Percentiles rank a stretch among this genome's conserved stretches.
Conservation (phyloP, 2,888 invertebrate species). For the Lepidochrysops patricia region DNA sequence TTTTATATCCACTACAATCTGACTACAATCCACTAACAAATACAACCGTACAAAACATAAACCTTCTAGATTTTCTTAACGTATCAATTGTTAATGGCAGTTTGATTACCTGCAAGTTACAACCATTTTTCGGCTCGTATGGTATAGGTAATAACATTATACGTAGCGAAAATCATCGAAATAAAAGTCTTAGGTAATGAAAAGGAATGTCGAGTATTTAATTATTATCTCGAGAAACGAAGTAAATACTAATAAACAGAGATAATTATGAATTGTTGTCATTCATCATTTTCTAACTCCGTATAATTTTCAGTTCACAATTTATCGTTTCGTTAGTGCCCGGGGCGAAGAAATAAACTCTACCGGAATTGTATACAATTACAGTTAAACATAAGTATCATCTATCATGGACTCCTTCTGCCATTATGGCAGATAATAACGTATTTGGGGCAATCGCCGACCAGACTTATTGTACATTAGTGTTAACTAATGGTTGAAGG, state of each 20-base stretch:
- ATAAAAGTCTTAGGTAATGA: too few species aligned
- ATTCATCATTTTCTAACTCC: conserved; percentile 27
- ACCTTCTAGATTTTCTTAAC: too few species aligned
- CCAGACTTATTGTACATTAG: background rate
- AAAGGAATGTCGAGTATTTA: too few species aligned
- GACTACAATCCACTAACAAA: too few species aligned
- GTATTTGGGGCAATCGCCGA: background rate
- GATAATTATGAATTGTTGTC: conserved; percentile 27
- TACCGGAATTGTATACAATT: conserved; percentile 17
- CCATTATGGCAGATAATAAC: background rate
- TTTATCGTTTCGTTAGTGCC: conserved; percentile 33
- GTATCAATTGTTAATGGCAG: too few species aligned
- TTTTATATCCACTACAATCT: too few species aligned
- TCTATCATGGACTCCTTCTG: background rate
- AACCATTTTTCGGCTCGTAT: too few species aligned
- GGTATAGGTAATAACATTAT: too few species aligned
- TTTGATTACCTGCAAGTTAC: too few species aligned
- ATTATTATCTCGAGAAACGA: background rate
- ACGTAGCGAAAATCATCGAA: too few species aligned
- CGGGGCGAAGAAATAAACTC: conserved; percentile 29
- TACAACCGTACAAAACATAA: too few species aligned
- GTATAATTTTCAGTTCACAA: conserved; percentile 39
- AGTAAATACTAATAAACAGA: background rate
- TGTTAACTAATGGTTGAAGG: background rate
- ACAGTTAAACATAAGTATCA: conserved; percentile 4